Percentiles rank a stretch among this genome's conserved stretches.
Evolutionary conservation across 2,888 invertebrate species (phyloP).

Genomic region (Ommatoiulus sabulosus): DNA sequence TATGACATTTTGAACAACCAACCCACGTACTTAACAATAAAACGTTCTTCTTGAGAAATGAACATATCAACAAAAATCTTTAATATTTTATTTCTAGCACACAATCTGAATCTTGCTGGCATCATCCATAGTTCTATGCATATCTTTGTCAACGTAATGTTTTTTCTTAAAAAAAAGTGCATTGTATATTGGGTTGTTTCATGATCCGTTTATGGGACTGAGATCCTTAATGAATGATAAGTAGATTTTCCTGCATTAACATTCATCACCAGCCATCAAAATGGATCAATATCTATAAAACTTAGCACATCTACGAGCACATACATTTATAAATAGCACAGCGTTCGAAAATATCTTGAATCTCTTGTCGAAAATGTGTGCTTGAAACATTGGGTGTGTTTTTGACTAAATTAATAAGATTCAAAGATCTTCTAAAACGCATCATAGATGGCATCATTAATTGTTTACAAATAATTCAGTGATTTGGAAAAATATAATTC

Average conservation of each 20-base stretch:
- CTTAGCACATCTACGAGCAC: neutral
- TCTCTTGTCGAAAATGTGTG: too few relatives aligned
- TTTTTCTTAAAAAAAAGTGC: neutral
- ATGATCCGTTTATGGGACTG: neutral
- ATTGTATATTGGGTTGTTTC: neutral
- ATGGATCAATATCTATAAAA: neutral
- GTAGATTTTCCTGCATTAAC: neutral
- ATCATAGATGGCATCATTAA: too few relatives aligned
- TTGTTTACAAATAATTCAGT: too few relatives aligned
- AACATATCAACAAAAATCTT: neutral
- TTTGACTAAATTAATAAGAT: too few relatives aligned
- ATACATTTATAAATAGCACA: slow-evolving; percentile 19
- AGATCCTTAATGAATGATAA: neutral
- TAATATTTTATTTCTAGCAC: neutral
- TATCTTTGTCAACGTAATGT: neutral
- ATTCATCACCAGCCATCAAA: neutral
- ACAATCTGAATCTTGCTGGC: neutral
- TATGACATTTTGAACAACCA: neutral
- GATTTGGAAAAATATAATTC: too few relatives aligned
- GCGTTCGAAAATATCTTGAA: neutral
- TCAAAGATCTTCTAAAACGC: too few relatives aligned
- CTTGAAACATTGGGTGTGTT: too few relatives aligned
- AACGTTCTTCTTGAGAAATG: neutral
- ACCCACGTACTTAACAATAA: neutral
- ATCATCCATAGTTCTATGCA: neutral